Conservation (phyloP, 2,113 vertebrate genomes). For the Xenopus laevis region DNA sequence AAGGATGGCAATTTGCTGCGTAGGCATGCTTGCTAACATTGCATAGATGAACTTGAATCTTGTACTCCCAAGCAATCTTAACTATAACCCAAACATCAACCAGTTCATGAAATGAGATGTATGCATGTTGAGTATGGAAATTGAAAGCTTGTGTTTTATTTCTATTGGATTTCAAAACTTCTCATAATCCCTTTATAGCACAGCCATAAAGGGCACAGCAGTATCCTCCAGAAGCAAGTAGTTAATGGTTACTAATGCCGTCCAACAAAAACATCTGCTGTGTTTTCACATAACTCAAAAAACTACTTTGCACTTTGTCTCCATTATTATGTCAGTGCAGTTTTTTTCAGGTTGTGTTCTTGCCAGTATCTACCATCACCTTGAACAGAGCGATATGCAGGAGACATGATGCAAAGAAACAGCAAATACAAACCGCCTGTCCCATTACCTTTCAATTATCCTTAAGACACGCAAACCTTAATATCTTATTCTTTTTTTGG, state of each 20-base stretch:
- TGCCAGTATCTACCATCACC: slow-evolving; percentile 33
- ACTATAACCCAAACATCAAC: neutral
- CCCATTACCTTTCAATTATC: neutral
- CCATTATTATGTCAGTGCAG: slow-evolving; percentile 29
- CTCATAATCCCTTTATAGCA: slow-evolving; percentile 24
- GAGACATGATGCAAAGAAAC: slow-evolving; percentile 8
- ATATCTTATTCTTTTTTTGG: neutral
- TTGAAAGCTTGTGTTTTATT: neutral
- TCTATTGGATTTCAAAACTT: slow-evolving; percentile 11
- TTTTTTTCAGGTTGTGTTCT: slow-evolving; percentile 32
- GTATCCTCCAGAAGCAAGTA: slow-evolving; percentile 25
- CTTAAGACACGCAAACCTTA: neutral
- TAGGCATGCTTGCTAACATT: neutral
- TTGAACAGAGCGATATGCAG: slow-evolving; percentile 11
- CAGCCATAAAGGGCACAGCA: slow-evolving; percentile 11
- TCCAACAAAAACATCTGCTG: slow-evolving; percentile 38
- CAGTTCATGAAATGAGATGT: neutral
- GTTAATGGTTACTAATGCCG: slow-evolving; percentile 35
- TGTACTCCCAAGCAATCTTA: neutral
- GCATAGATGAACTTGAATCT: neutral
- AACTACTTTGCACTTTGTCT: slow-evolving; percentile 37
- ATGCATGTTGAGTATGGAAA: neutral
- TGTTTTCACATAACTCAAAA: slow-evolving; percentile 28
- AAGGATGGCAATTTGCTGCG: no score
- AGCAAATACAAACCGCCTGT: neutral